Conservation (phyloP, 2,797 vertebrate genomes). For the Amphiprion clarkii region DNA sequence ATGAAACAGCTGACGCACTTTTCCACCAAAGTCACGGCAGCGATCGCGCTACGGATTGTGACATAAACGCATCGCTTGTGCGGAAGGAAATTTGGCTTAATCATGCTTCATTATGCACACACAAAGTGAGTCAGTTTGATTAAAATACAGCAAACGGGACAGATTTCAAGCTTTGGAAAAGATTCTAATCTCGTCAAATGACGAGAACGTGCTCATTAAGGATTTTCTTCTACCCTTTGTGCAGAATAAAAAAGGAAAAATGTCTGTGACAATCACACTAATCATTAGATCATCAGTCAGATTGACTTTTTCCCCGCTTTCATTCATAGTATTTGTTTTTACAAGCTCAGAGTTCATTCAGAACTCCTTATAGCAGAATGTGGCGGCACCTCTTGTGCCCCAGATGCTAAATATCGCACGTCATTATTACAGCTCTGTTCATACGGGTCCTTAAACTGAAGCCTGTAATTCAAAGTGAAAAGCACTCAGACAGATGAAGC, state of each 20-base stretch:
- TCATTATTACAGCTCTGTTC: background rate
- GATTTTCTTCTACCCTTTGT: background rate
- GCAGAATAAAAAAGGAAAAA: background rate
- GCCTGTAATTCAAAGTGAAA: background rate
- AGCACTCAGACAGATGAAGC: background rate
- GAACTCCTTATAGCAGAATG: background rate
- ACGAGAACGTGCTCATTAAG: background rate
- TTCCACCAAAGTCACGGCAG: constrained; percentile 1
- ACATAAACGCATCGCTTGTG: background rate
- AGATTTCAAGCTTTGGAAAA: background rate
- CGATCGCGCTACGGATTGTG: background rate
- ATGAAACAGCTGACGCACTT: constrained; percentile 8
- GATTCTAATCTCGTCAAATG: background rate
- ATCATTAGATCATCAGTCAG: background rate
- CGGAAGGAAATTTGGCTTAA: too few species aligned
- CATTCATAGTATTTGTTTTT: background rate
- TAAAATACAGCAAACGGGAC: background rate
- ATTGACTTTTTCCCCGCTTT: too few species aligned
- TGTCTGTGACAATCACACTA: background rate
- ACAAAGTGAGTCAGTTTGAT: background rate
- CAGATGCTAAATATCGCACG: background rate
- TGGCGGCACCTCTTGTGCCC: background rate
- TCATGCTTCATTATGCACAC: too few species aligned
- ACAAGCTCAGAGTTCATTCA: background rate
- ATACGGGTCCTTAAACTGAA: background rate